Evolutionary conservation across 2,888 invertebrate species (phyloP), one percentile per base, ranked within the genome.

Genomic region (Mystacides longicornis): DNA sequence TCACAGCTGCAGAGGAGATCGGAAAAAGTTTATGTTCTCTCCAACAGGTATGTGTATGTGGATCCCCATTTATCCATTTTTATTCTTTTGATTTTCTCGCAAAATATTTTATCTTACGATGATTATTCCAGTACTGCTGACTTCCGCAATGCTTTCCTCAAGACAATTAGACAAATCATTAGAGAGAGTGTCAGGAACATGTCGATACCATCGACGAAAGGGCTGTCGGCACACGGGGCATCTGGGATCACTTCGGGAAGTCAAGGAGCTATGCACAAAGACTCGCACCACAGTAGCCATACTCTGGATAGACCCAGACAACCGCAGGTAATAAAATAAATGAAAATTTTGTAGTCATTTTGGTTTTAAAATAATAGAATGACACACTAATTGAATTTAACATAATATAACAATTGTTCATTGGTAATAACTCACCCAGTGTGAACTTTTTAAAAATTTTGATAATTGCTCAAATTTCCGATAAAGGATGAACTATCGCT

Each of bases 111-210:
- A 27, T 11, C 5, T 27, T 27, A 7, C 11, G 7, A 27, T 27
- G 27, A 7, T n/a, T 20, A 18, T 23, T 21, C 4, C 23, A 95
- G 95, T 72, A 95, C 96, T 52, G 88, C 89, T 57, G 96, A 96
- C 72, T 96, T 96, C 75, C 87, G 96, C 64, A 94, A 95, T 74
- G 95, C 95, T 63, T 97, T 97, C 81, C 80, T 97, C 67, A 93
- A 94, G 76, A 96, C 95, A 57, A 96, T 97, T 66, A 82, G 97
- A 54, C 96, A 96, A 75, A 96, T 96, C 63, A 97, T 97, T 66
- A 85, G 96, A 62, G 96, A 97, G 75, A 94, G 94, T 58, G 96
- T 97, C 46, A 84, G 95, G 65, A 95, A 94, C 73, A 96, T 97
- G 96, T 90, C 92, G 67, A 87, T 96, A 72, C 95, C 95, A 54